These are phyloP conservation scores for Drosophila quinaria DNA, from an alignment of 2,888 invertebrate species.

Conservation along the genomic window DNA sequence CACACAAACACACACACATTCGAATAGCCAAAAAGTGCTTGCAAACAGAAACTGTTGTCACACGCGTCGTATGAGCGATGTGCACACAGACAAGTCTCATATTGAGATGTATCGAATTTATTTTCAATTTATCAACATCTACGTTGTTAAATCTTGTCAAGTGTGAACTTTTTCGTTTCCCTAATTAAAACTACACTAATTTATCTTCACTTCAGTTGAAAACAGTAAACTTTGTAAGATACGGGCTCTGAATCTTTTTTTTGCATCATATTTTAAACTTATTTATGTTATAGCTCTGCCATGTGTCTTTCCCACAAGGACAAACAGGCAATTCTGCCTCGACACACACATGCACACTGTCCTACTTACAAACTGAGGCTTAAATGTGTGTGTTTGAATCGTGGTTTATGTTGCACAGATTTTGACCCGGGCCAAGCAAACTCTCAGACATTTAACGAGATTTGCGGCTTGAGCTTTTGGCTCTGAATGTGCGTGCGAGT, in stretches of 20 bases:
- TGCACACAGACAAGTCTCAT: background rate
- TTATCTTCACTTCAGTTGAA: background rate
- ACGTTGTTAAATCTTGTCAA: slow-evolving; percentile 2
- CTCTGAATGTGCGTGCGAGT: background rate
- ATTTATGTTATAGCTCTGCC: slow-evolving; percentile 17
- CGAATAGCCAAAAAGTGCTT: slow-evolving; percentile 10
- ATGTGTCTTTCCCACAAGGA: slow-evolving; percentile 6
- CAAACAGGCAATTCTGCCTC: background rate
- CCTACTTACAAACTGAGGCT: slow-evolving; percentile 13
- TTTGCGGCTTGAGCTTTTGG: slow-evolving; percentile 32
- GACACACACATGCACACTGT: slow-evolving; percentile 3
- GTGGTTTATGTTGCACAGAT: slow-evolving; percentile 30
- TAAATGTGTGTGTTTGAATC: slow-evolving; percentile 12
- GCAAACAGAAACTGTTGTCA: slow-evolving; percentile 4
- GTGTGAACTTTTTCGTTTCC: background rate
- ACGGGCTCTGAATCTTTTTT: background rate
- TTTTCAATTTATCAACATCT: slow-evolving; percentile 22
- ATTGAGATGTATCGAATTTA: slow-evolving; percentile 27
- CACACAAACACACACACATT: slow-evolving; percentile 7
- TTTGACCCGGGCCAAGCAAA: slow-evolving; percentile 19
- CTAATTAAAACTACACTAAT: slow-evolving; percentile 9
- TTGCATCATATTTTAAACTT: slow-evolving; percentile 17
- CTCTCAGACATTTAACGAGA: slow-evolving; percentile 27
- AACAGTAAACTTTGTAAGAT: background rate
- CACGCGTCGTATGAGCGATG: slow-evolving; percentile 37